Evolutionary conservation across 2,797 vertebrate species (phyloP).

Genomic region (Silurus aristotelis): DNA sequence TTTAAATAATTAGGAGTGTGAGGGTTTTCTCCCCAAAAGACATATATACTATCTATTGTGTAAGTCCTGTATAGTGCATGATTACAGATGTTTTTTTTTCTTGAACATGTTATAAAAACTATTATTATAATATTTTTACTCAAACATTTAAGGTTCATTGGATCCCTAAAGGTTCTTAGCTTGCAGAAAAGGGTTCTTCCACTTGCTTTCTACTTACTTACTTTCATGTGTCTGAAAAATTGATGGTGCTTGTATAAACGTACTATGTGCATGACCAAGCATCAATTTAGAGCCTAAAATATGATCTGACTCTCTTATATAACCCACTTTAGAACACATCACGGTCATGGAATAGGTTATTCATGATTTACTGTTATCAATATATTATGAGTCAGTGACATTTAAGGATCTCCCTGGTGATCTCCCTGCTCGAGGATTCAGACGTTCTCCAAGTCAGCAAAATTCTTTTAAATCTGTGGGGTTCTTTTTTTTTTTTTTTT

Average conservation of each 20-base stretch:
- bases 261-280: conserved; percentile 11
- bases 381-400: conserved; percentile 14
- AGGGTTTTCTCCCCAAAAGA: not conserved
- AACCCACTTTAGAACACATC: conserved; percentile 29
- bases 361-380: conserved; percentile 11
- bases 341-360: conserved; percentile 24
- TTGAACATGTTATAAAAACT: not conserved
- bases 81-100: not conserved
- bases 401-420: conserved; percentile 5
- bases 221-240: conserved; percentile 8
- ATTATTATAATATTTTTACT: no score
- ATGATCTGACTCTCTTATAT: conserved; percentile 21
- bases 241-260: not conserved
- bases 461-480: not conserved
- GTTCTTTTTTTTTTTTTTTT: not conserved
- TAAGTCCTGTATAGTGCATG: no score
- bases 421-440: not conserved
- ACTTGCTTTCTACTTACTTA: not conserved
- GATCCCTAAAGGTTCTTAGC: not conserved
- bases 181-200: not conserved
- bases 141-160: not conserved
- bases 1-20: not conserved
- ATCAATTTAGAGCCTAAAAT: conserved; percentile 20
- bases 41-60: not conserved
- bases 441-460: not conserved